Percentiles rank a stretch among this genome's conserved stretches.
These are phyloP conservation scores for Callopanchax toddi DNA, from an alignment of 2,113 vertebrate species.

Conservation along the genomic window DNA sequence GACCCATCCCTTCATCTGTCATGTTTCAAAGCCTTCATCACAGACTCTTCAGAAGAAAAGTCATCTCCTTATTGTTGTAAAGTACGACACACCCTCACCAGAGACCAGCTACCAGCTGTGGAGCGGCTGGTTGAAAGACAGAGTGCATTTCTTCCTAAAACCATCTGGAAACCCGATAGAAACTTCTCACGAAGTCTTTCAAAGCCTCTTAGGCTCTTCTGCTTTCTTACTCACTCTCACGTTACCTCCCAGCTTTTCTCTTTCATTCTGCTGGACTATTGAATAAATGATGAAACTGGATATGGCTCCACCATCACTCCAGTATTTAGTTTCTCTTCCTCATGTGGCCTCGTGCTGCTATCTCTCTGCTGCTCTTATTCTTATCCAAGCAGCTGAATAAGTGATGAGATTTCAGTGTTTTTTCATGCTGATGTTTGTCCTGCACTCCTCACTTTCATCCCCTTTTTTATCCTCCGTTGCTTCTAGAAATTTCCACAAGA, in stretches of 20 bases:
- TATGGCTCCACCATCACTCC: conserved; percentile 43
- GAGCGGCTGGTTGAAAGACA: conserved; percentile 46
- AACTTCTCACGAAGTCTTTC: conserved; percentile 52
- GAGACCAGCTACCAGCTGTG: conserved; percentile 28
- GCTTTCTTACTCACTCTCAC: conserved; percentile 29
- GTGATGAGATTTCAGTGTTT: conserved; percentile 17
- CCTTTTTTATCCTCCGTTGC: not conserved
- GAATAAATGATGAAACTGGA: conserved; percentile 69
- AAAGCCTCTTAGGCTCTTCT: conserved; percentile 44
- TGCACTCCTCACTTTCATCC: conserved; percentile 9
- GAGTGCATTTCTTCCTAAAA: conserved; percentile 4
- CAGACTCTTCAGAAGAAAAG: not conserved
- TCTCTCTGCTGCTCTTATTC: conserved; percentile 26
- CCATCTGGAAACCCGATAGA: conserved; percentile 57
- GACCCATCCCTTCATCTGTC: no score
- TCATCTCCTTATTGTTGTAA: conserved; percentile 30
- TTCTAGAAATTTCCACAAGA: conserved; percentile 17
- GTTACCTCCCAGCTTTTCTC: conserved; percentile 31
- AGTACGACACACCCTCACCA: not conserved
- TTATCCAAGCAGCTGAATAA: conserved; percentile 42
- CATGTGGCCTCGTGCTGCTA: conserved; percentile 10
- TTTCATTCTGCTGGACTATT: conserved; percentile 43
- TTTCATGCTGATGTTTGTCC: conserved; percentile 25
- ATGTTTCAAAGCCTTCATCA: not conserved
- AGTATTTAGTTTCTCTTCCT: conserved; percentile 51